phyloP scores from a whole-genome alignment of 2,113 vertebrate species.

The Nyctereutes procyonoides region DNA sequence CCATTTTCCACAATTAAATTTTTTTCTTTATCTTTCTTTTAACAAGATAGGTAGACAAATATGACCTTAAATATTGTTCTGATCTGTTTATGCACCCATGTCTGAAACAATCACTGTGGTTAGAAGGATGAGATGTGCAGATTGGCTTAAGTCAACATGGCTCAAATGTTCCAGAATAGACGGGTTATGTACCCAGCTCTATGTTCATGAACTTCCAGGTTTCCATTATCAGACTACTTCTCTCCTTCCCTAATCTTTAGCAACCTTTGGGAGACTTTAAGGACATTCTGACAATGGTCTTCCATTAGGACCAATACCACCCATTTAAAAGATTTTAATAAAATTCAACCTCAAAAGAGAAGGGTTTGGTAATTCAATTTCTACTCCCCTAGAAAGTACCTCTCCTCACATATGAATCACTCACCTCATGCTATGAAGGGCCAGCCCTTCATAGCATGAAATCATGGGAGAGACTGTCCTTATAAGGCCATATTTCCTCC shows the following conservation, averaged over 20 bases:
- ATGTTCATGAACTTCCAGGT: not conserved
- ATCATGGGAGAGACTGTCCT: not conserved
- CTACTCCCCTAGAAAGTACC: not conserved
- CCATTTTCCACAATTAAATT: not conserved
- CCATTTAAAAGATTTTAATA: not conserved
- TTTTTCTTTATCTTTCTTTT: slow-evolving; percentile 18
- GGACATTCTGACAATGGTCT: not conserved
- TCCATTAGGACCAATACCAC: not conserved
- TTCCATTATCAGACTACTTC: not conserved
- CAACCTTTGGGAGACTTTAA: not conserved
- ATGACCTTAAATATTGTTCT: not conserved
- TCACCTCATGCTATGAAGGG: not conserved
- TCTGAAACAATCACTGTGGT: not conserved
- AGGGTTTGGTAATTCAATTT: not conserved
- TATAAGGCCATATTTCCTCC: not conserved
- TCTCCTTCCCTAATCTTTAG: not conserved
- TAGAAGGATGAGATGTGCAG: not conserved
- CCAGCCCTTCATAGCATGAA: not conserved
- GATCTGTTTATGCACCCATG: not conserved
- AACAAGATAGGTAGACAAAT: not conserved
- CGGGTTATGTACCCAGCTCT: not conserved
- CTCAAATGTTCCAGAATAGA: not conserved
- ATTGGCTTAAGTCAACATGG: not conserved
- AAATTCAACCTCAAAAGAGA: not conserved
- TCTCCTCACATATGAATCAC: not conserved